phyloP scores from a whole-genome alignment of 2,113 vertebrate species.

The Passer domesticus region DNA sequence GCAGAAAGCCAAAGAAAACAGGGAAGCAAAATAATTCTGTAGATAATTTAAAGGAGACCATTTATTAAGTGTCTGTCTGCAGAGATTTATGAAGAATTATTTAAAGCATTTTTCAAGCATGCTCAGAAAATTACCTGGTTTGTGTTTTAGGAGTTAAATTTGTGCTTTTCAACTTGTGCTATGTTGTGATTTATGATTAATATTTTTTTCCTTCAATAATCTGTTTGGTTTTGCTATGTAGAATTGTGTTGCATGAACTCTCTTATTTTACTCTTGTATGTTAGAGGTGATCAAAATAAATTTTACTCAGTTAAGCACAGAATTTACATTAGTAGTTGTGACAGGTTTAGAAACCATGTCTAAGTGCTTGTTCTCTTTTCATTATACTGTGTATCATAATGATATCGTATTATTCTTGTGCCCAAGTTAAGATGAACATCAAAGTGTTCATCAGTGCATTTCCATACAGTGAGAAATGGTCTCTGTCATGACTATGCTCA shows the following conservation, averaged over 20 bases:
- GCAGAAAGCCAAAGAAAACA: not conserved
- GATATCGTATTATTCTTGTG: not conserved
- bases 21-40: not conserved
- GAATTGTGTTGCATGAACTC: not conserved
- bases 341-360: not conserved
- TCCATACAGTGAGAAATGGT: not conserved
- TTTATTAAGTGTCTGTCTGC: not conserved
- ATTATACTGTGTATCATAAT: not conserved
- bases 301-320: not conserved
- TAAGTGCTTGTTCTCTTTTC: not conserved
- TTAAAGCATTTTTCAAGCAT: not conserved
- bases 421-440: not conserved
- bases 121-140: not conserved
- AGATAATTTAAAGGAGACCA: not conserved
- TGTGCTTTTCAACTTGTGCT: not conserved
- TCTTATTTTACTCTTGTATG: not conserved
- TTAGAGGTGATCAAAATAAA: not conserved
- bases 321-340: not conserved
- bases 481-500: not conserved
- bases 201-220: not conserved
- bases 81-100: not conserved
- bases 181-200: not conserved
- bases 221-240: not conserved
- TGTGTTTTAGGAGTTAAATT: not conserved
- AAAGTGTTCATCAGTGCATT: not conserved